Evolutionary conservation across 2,888 invertebrate species (phyloP), one percentile per base, ranked within the genome.

Genomic region (Axea sp.): DNA sequence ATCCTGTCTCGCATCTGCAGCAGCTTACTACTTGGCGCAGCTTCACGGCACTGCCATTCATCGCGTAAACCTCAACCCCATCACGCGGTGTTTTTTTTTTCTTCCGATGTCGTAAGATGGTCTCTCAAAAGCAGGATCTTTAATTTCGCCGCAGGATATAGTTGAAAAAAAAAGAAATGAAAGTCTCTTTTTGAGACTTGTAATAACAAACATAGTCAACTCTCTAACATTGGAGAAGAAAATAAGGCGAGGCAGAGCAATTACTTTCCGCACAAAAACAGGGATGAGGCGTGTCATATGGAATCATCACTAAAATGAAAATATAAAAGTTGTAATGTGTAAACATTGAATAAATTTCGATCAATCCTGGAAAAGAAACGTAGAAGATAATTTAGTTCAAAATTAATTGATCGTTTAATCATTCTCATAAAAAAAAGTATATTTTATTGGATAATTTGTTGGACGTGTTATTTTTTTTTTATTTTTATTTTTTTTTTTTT

Each of bases 91-190:
- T n/a, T n/a, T n/a, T n/a, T 51, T 41, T 49, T 57, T 57, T 68
- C 22, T 68, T 59, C 35, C 17, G 37, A 47, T 55, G 53, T 53
- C 53, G 22, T 74, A 68, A 74, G 75, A 35, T 11, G 26, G 41
- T 67, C 67, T 78, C 49, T 55, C 45, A 53, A 69, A 57, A 64
- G 75, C 57, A 43, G 17, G 68, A 75, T 75, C 77, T 79, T 77
- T 80, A 77, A 81, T 81, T 80, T 79, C 73, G 75, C 59, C 62
- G 53, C 65, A 53, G 74, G 75, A 57, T 65, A 28, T 51, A 51
- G 17, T 74, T 41, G 60, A 73, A 37, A 43, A 30, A 28, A 47
- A 47, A 47, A 15, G n/a, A n/a, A n/a, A n/a, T n/a, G 43, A 76
- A 64, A 73, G 26, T 24, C 37, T 67, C 59, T 73, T 67, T 73